A percentile compares a stretch with the other conserved stretches of the same genome.
Conservation (phyloP, 1,140 invertebrate genomes). For the Globodera rostochiensis region DNA sequence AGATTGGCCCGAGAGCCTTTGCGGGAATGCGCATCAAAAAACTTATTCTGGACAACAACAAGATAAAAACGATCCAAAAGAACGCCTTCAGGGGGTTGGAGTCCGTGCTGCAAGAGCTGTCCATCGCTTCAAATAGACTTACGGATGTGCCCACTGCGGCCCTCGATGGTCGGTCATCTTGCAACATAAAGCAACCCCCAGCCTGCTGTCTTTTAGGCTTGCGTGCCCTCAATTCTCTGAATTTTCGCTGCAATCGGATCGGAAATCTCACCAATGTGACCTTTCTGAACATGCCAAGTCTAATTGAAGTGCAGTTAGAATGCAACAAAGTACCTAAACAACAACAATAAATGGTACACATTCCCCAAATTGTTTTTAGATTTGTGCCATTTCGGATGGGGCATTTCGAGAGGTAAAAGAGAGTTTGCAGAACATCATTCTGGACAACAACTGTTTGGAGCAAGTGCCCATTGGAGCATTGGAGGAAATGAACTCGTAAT, state of each 20-base stretch:
- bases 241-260: slow-evolving; percentile 54
- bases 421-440: slow-evolving; percentile 60
- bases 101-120: slow-evolving; percentile 58
- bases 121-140: slow-evolving; percentile 54
- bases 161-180: slow-evolving; percentile 25
- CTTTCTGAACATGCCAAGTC: slow-evolving; percentile 53
- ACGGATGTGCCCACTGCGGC: slow-evolving; percentile 51
- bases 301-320: slow-evolving; percentile 63
- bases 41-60: slow-evolving; percentile 64
- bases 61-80: slow-evolving; percentile 56
- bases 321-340: slow-evolving; percentile 55
- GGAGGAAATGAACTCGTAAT: slow-evolving; percentile 50
- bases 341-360: slow-evolving; percentile 8
- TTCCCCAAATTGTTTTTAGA: slow-evolving; percentile 46
- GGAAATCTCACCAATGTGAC: slow-evolving; percentile 54
- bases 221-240: slow-evolving; percentile 53
- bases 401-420: slow-evolving; percentile 56
- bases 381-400: slow-evolving; percentile 51
- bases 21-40: slow-evolving; percentile 63
- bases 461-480: slow-evolving; percentile 54
- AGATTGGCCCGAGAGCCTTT: slow-evolving; percentile 63
- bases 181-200: slow-evolving; percentile 25
- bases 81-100: slow-evolving; percentile 62
- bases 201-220: slow-evolving; percentile 48
- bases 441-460: slow-evolving; percentile 62